These are phyloP conservation scores for Engystomops pustulosus DNA, from an alignment of 2,113 vertebrate genomes.

Conservation along the genomic window DNA sequence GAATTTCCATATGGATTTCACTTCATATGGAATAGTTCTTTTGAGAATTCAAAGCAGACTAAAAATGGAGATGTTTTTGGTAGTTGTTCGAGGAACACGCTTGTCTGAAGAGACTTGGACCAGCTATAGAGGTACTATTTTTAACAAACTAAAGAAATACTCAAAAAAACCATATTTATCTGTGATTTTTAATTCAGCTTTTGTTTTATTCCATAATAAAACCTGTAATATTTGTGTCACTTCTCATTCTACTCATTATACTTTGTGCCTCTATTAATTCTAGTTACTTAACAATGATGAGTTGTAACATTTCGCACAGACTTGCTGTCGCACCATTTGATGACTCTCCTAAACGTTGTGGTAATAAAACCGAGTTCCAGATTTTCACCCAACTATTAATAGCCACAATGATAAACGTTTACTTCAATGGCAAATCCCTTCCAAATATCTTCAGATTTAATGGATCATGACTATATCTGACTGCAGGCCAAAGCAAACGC, in stretches of 20 bases:
- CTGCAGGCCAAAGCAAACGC: neutral
- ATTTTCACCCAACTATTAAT: neutral
- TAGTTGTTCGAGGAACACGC: no score
- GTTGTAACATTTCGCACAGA: neutral
- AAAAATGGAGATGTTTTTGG: no score
- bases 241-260: neutral
- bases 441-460: neutral
- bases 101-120: no score
- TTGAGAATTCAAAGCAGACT: no score
- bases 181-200: no score
- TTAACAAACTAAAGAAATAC: no score
- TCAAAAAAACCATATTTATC: no score
- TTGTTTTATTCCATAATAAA: no score
- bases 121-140: no score
- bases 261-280: neutral
- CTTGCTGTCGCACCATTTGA: neutral
- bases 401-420: neutral
- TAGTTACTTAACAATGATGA: neutral
- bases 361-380: neutral
- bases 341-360: neutral
- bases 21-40: no score
- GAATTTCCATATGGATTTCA: no score
- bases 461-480: neutral
- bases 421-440: neutral
- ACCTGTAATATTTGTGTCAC: no score